Percentiles rank a stretch among this genome's conserved stretches.
Conservation (phyloP, 2,113 vertebrate species). For the Malurus alboscapulatus region DNA sequence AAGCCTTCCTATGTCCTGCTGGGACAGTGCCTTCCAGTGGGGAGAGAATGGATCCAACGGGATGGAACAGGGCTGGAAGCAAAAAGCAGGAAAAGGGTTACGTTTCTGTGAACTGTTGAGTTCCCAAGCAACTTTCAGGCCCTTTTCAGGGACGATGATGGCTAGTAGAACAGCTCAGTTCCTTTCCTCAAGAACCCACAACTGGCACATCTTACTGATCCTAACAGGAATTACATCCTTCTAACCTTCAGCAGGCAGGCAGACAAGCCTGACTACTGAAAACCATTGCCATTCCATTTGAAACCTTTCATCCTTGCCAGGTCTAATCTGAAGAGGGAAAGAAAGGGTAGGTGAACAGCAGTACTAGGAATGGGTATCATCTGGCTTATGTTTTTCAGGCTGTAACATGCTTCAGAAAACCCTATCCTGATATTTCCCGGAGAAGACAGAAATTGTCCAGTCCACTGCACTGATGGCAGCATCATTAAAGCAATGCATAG, state of each 20-base stretch:
- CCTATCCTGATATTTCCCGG: not conserved
- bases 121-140: not conserved
- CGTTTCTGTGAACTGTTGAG: not conserved
- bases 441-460: not conserved
- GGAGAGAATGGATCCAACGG: accelerated
- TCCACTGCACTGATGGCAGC: not conserved
- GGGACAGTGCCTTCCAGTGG: accelerated
- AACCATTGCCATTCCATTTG: not conserved
- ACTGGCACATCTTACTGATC: not conserved
- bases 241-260: not conserved
- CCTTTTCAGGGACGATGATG: not conserved
- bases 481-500: not conserved
- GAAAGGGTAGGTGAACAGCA: not conserved
- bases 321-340: not conserved
- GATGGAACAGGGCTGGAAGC: not conserved
- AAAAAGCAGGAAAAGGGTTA: not conserved
- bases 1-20: not conserved
- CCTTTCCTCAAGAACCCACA: not conserved
- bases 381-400: not conserved
- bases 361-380: not conserved
- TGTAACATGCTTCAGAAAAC: not conserved
- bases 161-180: accelerated
- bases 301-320: not conserved
- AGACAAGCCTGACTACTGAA: not conserved
- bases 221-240: not conserved